phyloP scores from a whole-genome alignment of 2,113 vertebrate species.

The Psettodes erumei region DNA sequence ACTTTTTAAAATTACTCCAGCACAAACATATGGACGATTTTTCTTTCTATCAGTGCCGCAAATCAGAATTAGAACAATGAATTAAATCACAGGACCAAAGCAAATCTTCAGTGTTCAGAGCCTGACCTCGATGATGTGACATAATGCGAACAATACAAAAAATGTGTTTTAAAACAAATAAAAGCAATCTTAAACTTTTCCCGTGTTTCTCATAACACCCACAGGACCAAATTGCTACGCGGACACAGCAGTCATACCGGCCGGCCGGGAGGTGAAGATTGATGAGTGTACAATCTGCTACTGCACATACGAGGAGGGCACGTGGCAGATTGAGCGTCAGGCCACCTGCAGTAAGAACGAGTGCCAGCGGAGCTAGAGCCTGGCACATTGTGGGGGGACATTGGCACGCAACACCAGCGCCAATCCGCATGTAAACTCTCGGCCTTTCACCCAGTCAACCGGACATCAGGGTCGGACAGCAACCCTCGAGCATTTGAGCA shows the following conservation, averaged over 20 bases:
- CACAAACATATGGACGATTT: not conserved
- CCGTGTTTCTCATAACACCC: constrained; percentile 55
- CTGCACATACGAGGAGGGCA: constrained; percentile 97
- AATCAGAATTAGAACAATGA: not conserved
- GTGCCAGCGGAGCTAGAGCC: constrained; percentile 91
- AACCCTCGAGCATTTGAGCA: constrained; percentile 55
- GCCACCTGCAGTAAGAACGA: constrained; percentile 97
- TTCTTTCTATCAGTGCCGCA: not conserved
- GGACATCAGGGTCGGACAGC: constrained; percentile 64
- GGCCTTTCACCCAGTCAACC: constrained; percentile 70
- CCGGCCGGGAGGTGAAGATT: constrained; percentile 95
- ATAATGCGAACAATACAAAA: constrained; percentile 20
- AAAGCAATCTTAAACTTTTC: constrained; percentile 22
- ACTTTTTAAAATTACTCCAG: constrained; percentile 1
- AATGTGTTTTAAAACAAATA: constrained; percentile 3
- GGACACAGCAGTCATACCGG: constrained; percentile 94
- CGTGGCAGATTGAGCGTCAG: constrained; percentile 96
- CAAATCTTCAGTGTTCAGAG: constrained; percentile 12
- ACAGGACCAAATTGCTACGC: constrained; percentile 98
- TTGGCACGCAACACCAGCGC: constrained; percentile 44
- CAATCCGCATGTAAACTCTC: constrained; percentile 49
- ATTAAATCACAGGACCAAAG: not conserved
- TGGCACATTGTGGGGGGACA: constrained; percentile 30
- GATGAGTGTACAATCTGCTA: constrained; percentile 98
- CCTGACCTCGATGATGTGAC: constrained; percentile 27